A percentile compares a stretch with the other conserved stretches of the same genome.
These are phyloP conservation scores for Mystacornis crossleyi DNA, from an alignment of 2,113 vertebrate genomes.

Conservation along the genomic window DNA sequence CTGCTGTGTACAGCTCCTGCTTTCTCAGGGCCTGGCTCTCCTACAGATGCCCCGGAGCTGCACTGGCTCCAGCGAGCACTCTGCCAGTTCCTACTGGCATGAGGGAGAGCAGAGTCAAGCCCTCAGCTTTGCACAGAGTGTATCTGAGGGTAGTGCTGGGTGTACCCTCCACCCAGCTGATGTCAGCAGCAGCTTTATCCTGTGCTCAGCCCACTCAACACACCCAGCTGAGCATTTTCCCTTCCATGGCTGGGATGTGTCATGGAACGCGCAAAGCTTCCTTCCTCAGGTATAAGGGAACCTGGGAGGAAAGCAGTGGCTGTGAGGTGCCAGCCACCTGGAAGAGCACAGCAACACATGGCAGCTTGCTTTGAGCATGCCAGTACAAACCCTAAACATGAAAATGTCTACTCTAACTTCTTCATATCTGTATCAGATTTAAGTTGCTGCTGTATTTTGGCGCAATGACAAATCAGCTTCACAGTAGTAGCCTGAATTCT, in stretches of 20 bases:
- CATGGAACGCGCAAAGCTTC: background rate
- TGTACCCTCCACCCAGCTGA: accelerated
- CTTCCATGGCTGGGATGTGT: background rate
- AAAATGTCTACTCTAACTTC: background rate
- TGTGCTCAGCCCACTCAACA: background rate
- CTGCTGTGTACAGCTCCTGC: background rate
- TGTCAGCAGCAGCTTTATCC: background rate
- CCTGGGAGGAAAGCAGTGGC: background rate
- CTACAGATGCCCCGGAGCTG: background rate
- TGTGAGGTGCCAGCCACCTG: background rate
- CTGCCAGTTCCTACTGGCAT: background rate
- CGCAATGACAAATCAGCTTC: background rate
- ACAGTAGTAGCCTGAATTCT: background rate
- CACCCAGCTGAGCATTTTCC: background rate
- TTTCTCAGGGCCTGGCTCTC: background rate
- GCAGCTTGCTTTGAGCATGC: background rate
- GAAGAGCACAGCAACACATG: background rate
- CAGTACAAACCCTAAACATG: background rate
- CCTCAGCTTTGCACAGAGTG: background rate
- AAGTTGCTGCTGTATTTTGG: background rate
- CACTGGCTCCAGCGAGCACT: background rate
- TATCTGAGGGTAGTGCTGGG: background rate
- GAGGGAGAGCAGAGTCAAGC: background rate
- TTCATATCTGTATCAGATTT: background rate
- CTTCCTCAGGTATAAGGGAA: background rate